These are phyloP conservation scores for Notolepis coatsorum DNA, from an alignment of 2,797 vertebrate species.

Conservation along the genomic window DNA sequence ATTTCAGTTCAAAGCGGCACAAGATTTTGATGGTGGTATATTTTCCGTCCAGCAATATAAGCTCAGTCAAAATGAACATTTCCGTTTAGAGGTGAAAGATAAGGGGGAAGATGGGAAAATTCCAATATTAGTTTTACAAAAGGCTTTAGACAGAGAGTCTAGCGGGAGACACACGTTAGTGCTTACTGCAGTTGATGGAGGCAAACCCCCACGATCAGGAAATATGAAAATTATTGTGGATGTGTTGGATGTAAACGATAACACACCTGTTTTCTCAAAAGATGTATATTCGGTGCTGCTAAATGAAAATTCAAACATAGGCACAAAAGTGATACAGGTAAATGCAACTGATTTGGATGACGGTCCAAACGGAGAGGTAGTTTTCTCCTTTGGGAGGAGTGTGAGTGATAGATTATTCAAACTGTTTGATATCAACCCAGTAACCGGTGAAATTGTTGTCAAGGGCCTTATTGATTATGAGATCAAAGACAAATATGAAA, in stretches of 20 bases:
- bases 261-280: conserved; percentile 68
- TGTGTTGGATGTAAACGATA: conserved; percentile 80
- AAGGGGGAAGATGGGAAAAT: conserved; percentile 61
- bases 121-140: conserved; percentile 57
- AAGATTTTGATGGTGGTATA: conserved; percentile 59
- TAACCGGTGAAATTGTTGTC: conserved; percentile 57
- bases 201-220: conserved; percentile 54
- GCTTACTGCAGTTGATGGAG: conserved; percentile 56
- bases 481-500: conserved; percentile 45
- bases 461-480: conserved; percentile 61
- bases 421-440: conserved; percentile 52
- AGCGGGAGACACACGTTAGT: conserved; percentile 1
- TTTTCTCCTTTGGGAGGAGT: conserved; percentile 57
- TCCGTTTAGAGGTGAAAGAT: conserved; percentile 66
- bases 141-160: conserved; percentile 52
- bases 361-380: conserved; percentile 53
- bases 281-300: conserved; percentile 61
- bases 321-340: conserved; percentile 46
- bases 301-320: conserved; percentile 54
- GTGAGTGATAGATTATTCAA: conserved; percentile 17
- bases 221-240: conserved; percentile 45
- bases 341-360: conserved; percentile 69
- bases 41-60: conserved; percentile 66
- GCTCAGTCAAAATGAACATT: conserved; percentile 61
- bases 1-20: conserved; percentile 53